phyloP scores from a whole-genome alignment of 2,113 vertebrate species.

The Neofelis nebulosa region DNA sequence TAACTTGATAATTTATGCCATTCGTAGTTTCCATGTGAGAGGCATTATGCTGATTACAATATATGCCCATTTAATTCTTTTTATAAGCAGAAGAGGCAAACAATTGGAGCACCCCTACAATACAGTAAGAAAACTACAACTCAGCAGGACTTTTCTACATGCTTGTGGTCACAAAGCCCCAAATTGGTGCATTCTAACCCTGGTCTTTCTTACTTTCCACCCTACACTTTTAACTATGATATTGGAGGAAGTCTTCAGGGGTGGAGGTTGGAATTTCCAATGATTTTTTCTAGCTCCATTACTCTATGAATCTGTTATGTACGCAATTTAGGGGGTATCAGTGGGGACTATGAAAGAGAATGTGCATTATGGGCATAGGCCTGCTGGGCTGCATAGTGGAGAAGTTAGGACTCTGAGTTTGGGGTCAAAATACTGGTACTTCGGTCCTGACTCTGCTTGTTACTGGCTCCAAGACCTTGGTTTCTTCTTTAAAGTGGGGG shows the following conservation, averaged over 20 bases:
- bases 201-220: neutral
- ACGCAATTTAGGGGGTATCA: fast-evolving
- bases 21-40: neutral
- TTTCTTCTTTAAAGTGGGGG: neutral
- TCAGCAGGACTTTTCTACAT: neutral
- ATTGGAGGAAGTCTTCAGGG: neutral
- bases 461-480: neutral
- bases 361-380: neutral
- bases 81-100: neutral
- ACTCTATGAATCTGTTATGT: neutral
- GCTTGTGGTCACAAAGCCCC: neutral
- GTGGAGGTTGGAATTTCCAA: neutral
- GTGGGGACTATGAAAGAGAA: neutral
- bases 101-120: fast-evolving
- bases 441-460: neutral
- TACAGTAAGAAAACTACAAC: neutral
- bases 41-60: neutral
- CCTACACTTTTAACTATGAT: neutral
- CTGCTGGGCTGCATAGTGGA: fast-evolving
- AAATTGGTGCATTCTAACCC: neutral
- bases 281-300: neutral
- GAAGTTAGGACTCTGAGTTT: neutral
- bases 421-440: neutral
- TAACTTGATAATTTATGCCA: neutral
- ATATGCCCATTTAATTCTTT: neutral